These are phyloP conservation scores for Prosopocoilus inquinatus DNA, from an alignment of 2,888 invertebrate species.

Conservation along the genomic window DNA sequence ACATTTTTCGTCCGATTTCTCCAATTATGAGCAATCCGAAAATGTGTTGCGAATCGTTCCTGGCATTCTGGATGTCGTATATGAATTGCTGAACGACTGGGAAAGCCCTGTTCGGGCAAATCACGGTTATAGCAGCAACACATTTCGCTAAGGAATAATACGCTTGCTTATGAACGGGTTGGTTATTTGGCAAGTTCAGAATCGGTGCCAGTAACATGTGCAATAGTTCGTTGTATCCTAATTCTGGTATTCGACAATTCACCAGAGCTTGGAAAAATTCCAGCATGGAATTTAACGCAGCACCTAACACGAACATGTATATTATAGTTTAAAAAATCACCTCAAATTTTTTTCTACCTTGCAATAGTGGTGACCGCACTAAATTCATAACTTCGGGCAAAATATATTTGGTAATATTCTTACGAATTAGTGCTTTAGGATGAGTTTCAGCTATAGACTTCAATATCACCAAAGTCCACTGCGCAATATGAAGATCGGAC, in stretches of 20 bases:
- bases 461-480: slow-evolving; percentile 79
- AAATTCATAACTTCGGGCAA: slow-evolving; percentile 82
- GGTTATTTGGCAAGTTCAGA: slow-evolving; percentile 32
- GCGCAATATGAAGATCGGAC: slow-evolving; percentile 94
- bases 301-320: slow-evolving; percentile 64
- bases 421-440: slow-evolving; percentile 65
- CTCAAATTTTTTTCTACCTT: slow-evolving; percentile 58
- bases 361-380: slow-evolving; percentile 87
- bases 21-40: slow-evolving; percentile 94
- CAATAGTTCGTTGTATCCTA: slow-evolving; percentile 79
- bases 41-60: slow-evolving; percentile 79
- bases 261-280: slow-evolving; percentile 93
- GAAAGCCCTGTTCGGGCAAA: slow-evolving; percentile 69
- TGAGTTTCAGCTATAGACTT: slow-evolving; percentile 79
- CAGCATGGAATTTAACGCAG: slow-evolving; percentile 85
- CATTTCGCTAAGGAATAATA: slow-evolving; percentile 96
- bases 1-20: slow-evolving; percentile 94
- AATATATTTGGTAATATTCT: slow-evolving; percentile 70
- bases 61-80: slow-evolving; percentile 68
- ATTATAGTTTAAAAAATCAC: not conserved
- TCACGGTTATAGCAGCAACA: slow-evolving; percentile 88
- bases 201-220: slow-evolving; percentile 71
- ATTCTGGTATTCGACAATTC: slow-evolving; percentile 67
- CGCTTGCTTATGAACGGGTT: slow-evolving; percentile 66
- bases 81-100: slow-evolving; percentile 66